A percentile compares a stretch with the other conserved stretches of the same genome.
Evolutionary conservation across 2,888 invertebrate genomes (phyloP).

Genomic region (Pantelozetes paolii): DNA sequence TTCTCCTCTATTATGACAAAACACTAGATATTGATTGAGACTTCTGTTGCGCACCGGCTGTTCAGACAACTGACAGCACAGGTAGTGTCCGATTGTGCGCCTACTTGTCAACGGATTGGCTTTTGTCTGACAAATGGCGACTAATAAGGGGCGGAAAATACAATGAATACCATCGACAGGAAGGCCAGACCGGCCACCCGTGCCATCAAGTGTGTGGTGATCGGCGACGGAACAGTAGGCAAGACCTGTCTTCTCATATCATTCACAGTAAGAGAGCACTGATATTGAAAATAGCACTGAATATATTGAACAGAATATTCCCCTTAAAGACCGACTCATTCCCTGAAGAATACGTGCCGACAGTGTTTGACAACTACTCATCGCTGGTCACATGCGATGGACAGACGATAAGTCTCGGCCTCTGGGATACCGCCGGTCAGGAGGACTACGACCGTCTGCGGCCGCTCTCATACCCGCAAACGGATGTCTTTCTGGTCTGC

Average conservation of each 20-base stretch:
- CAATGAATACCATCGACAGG: too few species aligned
- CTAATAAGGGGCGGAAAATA: too few species aligned
- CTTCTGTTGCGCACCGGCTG: too few species aligned
- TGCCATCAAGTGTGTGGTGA: constrained; percentile 61
- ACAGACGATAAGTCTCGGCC: constrained; percentile 88
- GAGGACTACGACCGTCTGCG: constrained; percentile 94
- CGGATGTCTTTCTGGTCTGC: constrained; percentile 98
- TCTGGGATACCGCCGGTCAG: constrained; percentile 98
- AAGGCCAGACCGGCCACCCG: too few species aligned
- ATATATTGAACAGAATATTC: too few species aligned
- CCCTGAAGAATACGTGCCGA: constrained; percentile 61
- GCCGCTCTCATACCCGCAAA: constrained; percentile 94
- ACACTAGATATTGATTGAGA: too few species aligned
- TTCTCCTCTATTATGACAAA: too few species aligned
- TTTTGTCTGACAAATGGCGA: too few species aligned
- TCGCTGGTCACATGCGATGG: constrained; percentile 98
- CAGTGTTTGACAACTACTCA: constrained; percentile 84
- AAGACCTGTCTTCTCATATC: constrained; percentile 62
- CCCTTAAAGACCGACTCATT: constrained; percentile 54
- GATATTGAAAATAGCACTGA: too few species aligned
- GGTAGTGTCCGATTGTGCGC: too few species aligned
- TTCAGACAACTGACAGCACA: too few species aligned
- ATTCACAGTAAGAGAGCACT: constrained; percentile 60
- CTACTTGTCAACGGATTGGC: too few species aligned
- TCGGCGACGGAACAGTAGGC: constrained; percentile 61